A percentile compares a stretch with the other conserved stretches of the same genome.
These are phyloP conservation scores for Ophion obscuratus DNA, from an alignment of 2,888 invertebrate genomes.

Conservation along the genomic window DNA sequence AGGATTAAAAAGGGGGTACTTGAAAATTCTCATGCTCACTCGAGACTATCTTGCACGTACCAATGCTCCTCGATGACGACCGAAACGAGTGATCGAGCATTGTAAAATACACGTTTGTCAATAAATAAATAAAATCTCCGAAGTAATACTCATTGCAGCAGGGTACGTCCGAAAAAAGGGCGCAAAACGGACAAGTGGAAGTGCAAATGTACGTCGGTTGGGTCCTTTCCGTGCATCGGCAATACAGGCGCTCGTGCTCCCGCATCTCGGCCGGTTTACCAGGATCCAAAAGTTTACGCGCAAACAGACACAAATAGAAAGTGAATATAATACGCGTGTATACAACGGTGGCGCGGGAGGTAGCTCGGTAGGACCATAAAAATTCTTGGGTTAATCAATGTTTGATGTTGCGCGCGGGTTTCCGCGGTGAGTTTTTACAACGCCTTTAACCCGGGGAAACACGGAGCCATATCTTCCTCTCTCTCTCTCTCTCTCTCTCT, in stretches of 20 bases:
- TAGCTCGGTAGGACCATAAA: constrained; percentile 70
- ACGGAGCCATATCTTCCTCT: constrained; percentile 9
- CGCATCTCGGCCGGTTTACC: constrained; percentile 19
- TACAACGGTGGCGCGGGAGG: constrained; percentile 38
- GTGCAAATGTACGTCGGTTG: not conserved
- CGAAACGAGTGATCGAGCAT: no score
- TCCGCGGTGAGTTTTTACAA: constrained; percentile 73
- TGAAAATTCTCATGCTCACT: no score
- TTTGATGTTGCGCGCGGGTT: constrained; percentile 72
- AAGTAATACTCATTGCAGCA: no score
- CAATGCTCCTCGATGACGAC: no score
- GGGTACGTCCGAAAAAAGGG: no score
- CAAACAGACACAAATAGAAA: constrained; percentile 19
- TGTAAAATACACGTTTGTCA: no score
- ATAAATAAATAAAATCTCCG: no score
- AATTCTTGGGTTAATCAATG: constrained; percentile 80
- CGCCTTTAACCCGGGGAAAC: constrained; percentile 65
- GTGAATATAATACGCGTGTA: constrained; percentile 21
- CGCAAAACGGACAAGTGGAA: not conserved
- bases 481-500: no score
- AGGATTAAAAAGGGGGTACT: no score
- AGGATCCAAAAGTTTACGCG: constrained; percentile 21
- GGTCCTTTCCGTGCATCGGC: not conserved
- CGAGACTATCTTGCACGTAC: no score
- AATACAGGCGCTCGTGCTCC: constrained; percentile 7